Conservation (phyloP, 2,113 vertebrate species). For the Crotalus tigris region DNA sequence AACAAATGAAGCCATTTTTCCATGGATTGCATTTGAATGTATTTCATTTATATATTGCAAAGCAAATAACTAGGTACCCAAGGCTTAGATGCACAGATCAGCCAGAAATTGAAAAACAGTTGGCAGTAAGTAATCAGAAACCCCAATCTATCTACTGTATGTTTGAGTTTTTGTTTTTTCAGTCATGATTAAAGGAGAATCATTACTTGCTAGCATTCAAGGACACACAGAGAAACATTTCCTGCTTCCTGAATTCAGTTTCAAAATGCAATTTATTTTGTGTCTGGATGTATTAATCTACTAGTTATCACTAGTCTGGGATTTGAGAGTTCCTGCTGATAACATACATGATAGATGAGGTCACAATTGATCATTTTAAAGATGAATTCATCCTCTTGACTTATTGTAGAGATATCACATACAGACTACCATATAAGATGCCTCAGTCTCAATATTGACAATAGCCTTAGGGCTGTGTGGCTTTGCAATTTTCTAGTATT, state of each 20-base stretch:
- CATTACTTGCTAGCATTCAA: not conserved
- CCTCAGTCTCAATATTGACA: not conserved
- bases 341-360: not conserved
- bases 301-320: conserved; percentile 20
- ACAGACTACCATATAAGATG: not conserved
- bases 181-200: not conserved
- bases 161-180: not conserved
- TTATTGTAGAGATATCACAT: not conserved
- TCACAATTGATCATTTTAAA: not conserved
- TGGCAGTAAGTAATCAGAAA: conserved; percentile 7
- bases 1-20: not conserved
- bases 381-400: not conserved
- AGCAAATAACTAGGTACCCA: not conserved
- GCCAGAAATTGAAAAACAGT: conserved; percentile 1
- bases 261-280: conserved; percentile 23
- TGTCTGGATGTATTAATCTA: conserved; percentile 34
- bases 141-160: not conserved
- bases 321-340: not conserved
- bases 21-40: conserved; percentile 14
- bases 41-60: conserved; percentile 16
- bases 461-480: not conserved
- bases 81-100: not conserved
- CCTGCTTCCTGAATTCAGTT: conserved; percentile 27
- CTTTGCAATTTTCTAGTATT: not conserved
- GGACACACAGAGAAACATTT: not conserved